Percentiles rank a stretch among this genome's conserved stretches.
phyloP scores from a whole-genome alignment of 2,888 invertebrate genomes.

The Hipparchia sbordonii region DNA sequence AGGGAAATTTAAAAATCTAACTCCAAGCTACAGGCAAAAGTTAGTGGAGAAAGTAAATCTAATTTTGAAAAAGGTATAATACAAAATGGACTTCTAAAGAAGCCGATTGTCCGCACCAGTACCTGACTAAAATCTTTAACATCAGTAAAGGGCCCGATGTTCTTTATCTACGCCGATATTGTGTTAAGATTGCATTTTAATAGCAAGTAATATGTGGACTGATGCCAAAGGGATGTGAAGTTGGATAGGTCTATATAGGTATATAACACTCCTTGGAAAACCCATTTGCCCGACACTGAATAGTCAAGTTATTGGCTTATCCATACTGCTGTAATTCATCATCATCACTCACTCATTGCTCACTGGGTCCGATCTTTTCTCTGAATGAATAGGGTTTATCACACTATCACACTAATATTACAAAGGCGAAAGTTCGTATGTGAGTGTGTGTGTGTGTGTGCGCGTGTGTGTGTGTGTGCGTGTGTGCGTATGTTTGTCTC shows the following conservation, averaged over 20 bases:
- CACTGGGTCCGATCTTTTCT: too few relatives aligned
- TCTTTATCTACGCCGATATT: constrained; percentile 32
- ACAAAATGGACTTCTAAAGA: constrained; percentile 27
- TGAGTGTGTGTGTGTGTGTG: too few relatives aligned
- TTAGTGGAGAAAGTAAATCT: neutral
- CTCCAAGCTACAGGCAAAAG: too few relatives aligned
- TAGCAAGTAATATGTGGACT: constrained; percentile 7
- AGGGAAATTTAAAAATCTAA: too few relatives aligned
- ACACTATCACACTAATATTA: too few relatives aligned
- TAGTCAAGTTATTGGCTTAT: too few relatives aligned
- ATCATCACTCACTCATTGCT: too few relatives aligned
- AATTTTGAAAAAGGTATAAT: neutral
- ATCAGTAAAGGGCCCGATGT: constrained; percentile 31
- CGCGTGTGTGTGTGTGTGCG: too few relatives aligned
- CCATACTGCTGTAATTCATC: too few relatives aligned
- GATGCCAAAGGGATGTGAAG: constrained; percentile 21
- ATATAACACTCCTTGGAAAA: neutral
- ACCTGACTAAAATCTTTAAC: constrained; percentile 35
- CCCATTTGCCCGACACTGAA: neutral
- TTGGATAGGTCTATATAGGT: neutral
- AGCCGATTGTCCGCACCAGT: constrained; percentile 30
- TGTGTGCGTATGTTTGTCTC: too few relatives aligned
- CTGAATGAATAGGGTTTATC: too few relatives aligned
- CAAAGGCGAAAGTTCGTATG: too few relatives aligned
- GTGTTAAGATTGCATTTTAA: constrained; percentile 27